These are phyloP conservation scores for Hyla sarda DNA, from an alignment of 2,113 vertebrate species.

Conservation along the genomic window DNA sequence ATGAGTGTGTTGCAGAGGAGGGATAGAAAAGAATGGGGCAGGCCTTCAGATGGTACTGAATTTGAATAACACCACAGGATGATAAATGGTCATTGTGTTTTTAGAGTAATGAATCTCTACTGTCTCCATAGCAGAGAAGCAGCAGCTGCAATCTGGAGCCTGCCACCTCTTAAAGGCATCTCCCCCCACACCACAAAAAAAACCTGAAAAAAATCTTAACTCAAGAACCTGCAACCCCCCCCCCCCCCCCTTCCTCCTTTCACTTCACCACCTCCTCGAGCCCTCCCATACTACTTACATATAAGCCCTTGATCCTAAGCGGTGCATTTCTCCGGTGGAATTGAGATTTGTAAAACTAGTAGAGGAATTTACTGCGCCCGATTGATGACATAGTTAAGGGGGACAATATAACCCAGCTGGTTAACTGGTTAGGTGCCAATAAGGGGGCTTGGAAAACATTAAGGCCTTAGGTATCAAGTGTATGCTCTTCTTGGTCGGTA, in stretches of 20 bases:
- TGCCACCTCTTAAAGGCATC: constrained; percentile 99
- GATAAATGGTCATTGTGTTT: constrained; percentile 99
- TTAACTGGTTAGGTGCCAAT: constrained; percentile 23
- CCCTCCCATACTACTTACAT: constrained; percentile 34
- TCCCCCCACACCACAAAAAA: constrained; percentile 69
- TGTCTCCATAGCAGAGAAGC: constrained; percentile 90
- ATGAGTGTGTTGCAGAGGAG: constrained; percentile 84
- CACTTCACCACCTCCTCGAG: constrained; percentile 59
- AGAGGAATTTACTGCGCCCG: constrained; percentile 45
- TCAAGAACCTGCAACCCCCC: constrained; percentile 61
- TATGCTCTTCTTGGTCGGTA: background rate
- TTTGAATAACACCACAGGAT: constrained; percentile 99
- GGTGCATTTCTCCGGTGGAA: constrained; percentile 15
- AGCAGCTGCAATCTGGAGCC: constrained; percentile 95
- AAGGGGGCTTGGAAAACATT: background rate
- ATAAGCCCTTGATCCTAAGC: constrained; percentile 57
- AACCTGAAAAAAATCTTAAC: constrained; percentile 57
- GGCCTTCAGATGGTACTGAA: constrained; percentile 97
- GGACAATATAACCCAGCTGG: background rate
- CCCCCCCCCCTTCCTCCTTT: constrained; percentile 46
- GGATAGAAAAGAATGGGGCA: constrained; percentile 89
- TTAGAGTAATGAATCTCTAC: constrained; percentile 98
- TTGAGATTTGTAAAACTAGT: constrained; percentile 30
- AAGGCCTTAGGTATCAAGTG: background rate
- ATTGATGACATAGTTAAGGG: constrained; percentile 9